Percentiles rank a stretch among this genome's conserved stretches.
phyloP scores from a whole-genome alignment of 2,113 vertebrate species.

The Urocolius indicus region DNA sequence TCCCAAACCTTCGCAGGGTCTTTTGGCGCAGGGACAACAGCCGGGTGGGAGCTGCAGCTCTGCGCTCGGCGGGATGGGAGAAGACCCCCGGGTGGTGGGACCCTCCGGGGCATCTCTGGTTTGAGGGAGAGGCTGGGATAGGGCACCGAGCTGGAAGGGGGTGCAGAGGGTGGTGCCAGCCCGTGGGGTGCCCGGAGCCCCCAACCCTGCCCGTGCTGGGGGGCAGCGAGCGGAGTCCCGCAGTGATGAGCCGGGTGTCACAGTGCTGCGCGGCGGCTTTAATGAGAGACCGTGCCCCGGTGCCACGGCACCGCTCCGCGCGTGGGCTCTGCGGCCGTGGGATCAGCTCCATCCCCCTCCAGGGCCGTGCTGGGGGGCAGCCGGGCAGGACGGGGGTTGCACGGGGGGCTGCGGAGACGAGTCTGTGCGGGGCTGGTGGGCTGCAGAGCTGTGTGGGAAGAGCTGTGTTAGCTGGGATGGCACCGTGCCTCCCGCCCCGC shows the following conservation, averaged over 20 bases:
- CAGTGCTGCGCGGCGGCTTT: neutral
- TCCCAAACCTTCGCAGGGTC: too few species aligned
- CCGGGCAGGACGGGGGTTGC: neutral
- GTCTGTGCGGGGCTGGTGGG: fast-evolving
- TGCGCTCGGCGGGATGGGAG: too few species aligned
- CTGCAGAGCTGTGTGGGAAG: neutral
- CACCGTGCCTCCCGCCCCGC: too few species aligned
- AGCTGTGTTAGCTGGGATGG: neutral
- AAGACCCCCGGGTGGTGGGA: fast-evolving
- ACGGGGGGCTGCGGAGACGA: fast-evolving
- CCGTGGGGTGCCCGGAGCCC: neutral
- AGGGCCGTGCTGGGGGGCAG: neutral
- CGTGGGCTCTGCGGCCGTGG: fast-evolving
- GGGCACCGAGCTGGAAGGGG: neutral
- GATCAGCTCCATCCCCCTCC: neutral
- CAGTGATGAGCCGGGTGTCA: neutral
- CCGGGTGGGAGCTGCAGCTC: neutral
- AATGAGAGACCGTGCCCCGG: neutral
- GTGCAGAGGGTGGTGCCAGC: neutral
- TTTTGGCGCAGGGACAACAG: neutral
- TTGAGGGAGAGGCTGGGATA: neutral
- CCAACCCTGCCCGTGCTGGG: neutral
- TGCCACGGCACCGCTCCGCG: too few species aligned
- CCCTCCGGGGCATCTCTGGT: fast-evolving
- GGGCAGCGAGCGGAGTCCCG: fast-evolving